phyloP scores from a whole-genome alignment of 2,113 vertebrate genomes.

The Lagopus leucura region DNA sequence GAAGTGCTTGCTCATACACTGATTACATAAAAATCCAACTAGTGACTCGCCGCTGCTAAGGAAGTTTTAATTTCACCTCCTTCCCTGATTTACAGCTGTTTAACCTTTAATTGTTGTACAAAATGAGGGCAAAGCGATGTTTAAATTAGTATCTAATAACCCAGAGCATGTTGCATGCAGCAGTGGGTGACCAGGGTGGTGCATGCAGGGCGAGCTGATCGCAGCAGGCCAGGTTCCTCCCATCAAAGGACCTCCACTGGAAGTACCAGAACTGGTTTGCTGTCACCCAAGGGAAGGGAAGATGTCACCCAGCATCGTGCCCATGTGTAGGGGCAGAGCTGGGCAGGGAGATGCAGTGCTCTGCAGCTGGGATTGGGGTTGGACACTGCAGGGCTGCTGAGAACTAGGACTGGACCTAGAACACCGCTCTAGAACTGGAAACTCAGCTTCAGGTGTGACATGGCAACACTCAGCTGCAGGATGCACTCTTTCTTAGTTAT shows the following conservation, averaged over 20 bases:
- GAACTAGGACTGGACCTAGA: not conserved
- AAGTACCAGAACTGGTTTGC: not conserved
- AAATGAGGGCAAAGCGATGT: not conserved
- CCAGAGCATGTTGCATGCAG: accelerated
- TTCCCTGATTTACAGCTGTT: conserved; percentile 40
- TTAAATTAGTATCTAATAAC: not conserved
- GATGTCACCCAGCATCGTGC: accelerated
- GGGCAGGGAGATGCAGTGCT: too few relatives aligned
- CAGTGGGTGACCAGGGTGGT: accelerated
- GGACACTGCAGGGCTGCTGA: accelerated
- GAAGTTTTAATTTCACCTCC: conserved; percentile 48
- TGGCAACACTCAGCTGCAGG: accelerated
- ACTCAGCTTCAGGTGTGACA: accelerated
- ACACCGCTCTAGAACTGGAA: not conserved
- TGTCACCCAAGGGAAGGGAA: accelerated
- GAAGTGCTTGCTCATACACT: conserved; percentile 5
- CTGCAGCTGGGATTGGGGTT: not conserved
- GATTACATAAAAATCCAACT: conserved; percentile 64
- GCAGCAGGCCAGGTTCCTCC: accelerated
- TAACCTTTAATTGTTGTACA: conserved; percentile 67
- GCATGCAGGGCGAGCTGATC: not conserved
- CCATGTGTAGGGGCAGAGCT: not conserved
- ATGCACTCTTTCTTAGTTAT: accelerated
- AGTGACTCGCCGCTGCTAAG: not conserved
- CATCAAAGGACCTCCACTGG: too few relatives aligned